A percentile compares a stretch with the other conserved stretches of the same genome.
Conservation (phyloP, 2,113 vertebrate species). For the Petaurus breviceps region DNA sequence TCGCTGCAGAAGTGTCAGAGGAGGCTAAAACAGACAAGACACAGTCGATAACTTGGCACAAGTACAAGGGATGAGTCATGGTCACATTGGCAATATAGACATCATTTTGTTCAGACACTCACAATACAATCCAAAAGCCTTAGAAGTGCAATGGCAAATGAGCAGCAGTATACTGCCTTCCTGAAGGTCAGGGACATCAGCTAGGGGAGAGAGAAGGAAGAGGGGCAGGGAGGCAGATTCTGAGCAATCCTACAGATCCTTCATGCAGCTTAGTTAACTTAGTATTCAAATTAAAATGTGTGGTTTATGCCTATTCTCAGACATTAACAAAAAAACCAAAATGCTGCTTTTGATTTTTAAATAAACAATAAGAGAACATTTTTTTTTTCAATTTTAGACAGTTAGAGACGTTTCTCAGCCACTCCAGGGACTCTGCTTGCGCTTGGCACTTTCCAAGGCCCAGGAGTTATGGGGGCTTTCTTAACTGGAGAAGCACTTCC, state of each 20-base stretch:
- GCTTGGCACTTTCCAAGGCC: conserved; percentile 95
- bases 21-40: conserved; percentile 62
- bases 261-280: conserved; percentile 75
- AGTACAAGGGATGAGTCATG: conserved; percentile 68
- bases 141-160: conserved; percentile 63
- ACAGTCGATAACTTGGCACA: conserved; percentile 82
- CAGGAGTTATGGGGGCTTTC: conserved; percentile 91
- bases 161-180: conserved; percentile 63
- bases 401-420: conserved; percentile 80
- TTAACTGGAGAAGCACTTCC: conserved; percentile 82
- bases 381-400: conserved; percentile 31
- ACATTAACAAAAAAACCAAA: not conserved
- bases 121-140: conserved; percentile 55
- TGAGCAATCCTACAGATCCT: conserved; percentile 77
- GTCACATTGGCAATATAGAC: conserved; percentile 65
- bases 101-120: conserved; percentile 73
- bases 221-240: conserved; percentile 51
- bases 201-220: conserved; percentile 24
- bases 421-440: conserved; percentile 82
- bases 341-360: conserved; percentile 10
- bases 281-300: conserved; percentile 65
- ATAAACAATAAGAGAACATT: conserved; percentile 12
- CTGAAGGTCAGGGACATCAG: conserved; percentile 46
- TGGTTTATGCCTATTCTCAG: conserved; percentile 24
- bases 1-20: conserved; percentile 44